phyloP scores from a whole-genome alignment of 2,113 vertebrate genomes.

The Anoura caudifer region DNA sequence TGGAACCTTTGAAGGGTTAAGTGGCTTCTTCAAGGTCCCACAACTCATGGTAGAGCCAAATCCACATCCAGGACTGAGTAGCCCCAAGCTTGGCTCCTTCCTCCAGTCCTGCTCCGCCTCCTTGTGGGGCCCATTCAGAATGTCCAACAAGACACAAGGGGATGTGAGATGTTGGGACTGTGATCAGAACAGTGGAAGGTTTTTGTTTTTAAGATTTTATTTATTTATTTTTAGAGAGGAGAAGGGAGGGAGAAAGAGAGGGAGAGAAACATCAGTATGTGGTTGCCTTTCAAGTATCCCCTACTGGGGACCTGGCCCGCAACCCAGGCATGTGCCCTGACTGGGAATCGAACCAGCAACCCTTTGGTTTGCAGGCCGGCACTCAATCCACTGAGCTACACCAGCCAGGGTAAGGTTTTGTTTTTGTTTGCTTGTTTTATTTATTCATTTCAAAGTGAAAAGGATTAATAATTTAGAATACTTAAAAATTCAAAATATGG shows the following conservation, averaged over 20 bases:
- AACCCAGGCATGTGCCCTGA: no score
- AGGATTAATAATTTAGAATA: not conserved
- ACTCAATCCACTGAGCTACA: no score
- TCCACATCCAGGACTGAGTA: no score
- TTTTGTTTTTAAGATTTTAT: not conserved
- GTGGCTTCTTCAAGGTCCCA: not conserved
- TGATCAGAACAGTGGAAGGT: not conserved
- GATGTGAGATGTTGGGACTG: not conserved
- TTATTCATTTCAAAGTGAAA: conserved; percentile 19
- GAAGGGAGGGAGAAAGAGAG: no score
- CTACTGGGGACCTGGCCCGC: no score
- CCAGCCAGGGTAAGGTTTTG: not conserved
- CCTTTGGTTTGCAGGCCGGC: no score
- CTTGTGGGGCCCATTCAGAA: fast-evolving
- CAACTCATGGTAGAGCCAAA: not conserved
- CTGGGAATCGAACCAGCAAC: no score
- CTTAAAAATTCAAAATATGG: conserved; percentile 37
- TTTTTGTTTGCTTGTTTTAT: not conserved
- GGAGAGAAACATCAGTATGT: no score
- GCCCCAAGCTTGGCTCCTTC: not conserved
- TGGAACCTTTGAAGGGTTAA: not conserved
- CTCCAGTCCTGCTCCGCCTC: fast-evolving
- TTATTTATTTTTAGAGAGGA: no score
- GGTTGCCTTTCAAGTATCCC: no score
- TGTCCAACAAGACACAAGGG: not conserved